Evolutionary conservation across 2,797 vertebrate species (phyloP), one percentile per base, ranked within the genome.

Genomic region (Yasuhikotakia modesta): DNA sequence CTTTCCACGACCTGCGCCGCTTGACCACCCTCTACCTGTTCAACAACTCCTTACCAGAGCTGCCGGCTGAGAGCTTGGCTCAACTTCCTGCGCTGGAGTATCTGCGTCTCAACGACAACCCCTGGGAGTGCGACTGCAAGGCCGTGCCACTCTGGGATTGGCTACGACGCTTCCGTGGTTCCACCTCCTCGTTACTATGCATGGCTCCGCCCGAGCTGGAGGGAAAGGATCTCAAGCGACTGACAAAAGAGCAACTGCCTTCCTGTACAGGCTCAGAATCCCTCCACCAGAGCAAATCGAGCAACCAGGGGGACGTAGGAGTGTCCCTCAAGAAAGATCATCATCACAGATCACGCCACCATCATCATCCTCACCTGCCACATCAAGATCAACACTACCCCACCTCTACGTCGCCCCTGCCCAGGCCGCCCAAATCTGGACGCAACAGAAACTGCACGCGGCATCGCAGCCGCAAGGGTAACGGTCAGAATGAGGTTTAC

Each of bases 1-100:
- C 96, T 67, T 99, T 99, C 89, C 97, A 98, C 0, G 97, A 98
- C 90, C 91, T 99, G 82, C 92, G 93, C 32, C 94, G 95, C 81
- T 93, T 99, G 82, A 98, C 96, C 85, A 96, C 95, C 6, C 94
- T 99, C 70, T 99, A 95, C 86, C 92, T 99, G 85, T 99, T 99
- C 87, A 99, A 99, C 84, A 99, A 98, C 90, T 97, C 96, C 80
- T 92, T 99, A 82, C 91, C 94, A 0, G 95, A 97, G 91, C 91
- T 99, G 24, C 93, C 93, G 2, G 95, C 95, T 0, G 92, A 93
- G 83, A 93, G 94, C 83, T 87, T 99, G 89, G 92, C 93, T 2
- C 94, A 95, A 7, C 90, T 98, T 85, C 94, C 89, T 0, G 94
- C 97, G 46, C 91, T 98, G 81, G 96, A 99, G 92, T 99, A 98